Conservation (phyloP, 2,888 invertebrate genomes). For the Acanthosepion lycidas region DNA sequence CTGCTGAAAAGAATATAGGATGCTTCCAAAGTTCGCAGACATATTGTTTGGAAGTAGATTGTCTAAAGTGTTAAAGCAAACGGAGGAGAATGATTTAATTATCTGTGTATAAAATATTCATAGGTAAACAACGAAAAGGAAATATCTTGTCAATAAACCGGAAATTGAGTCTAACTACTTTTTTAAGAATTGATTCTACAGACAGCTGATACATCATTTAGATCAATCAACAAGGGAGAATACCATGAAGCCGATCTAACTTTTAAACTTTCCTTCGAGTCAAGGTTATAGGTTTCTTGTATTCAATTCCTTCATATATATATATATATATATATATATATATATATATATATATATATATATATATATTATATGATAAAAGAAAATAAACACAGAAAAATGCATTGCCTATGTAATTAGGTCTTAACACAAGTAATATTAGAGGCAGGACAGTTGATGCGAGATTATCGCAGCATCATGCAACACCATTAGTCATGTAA, state of each 20-base stretch:
- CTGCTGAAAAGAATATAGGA: too few relatives aligned
- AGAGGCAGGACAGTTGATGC: too few relatives aligned
- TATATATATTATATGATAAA: too few relatives aligned
- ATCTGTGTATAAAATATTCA: background rate
- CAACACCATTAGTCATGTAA: too few relatives aligned
- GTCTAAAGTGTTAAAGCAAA: background rate
- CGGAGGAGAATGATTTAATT: background rate
- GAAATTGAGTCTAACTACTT: background rate
- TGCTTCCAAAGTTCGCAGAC: background rate
- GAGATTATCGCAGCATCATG: too few relatives aligned
- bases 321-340: slow-evolving; percentile 8
- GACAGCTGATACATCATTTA: background rate
- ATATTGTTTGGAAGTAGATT: background rate
- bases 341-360: background rate
- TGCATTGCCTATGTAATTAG: too few relatives aligned
- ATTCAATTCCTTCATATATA: background rate
- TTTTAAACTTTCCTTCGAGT: too few relatives aligned
- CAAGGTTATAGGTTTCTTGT: too few relatives aligned
- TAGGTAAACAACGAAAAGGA: background rate
- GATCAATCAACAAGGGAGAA: too few relatives aligned
- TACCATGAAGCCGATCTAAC: too few relatives aligned
- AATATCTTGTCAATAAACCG: background rate
- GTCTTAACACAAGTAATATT: too few relatives aligned
- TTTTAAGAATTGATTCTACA: background rate
- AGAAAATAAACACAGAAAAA: too few relatives aligned